phyloP scores from a whole-genome alignment of 1,140 invertebrate species.

The Araneus ventricosus region DNA sequence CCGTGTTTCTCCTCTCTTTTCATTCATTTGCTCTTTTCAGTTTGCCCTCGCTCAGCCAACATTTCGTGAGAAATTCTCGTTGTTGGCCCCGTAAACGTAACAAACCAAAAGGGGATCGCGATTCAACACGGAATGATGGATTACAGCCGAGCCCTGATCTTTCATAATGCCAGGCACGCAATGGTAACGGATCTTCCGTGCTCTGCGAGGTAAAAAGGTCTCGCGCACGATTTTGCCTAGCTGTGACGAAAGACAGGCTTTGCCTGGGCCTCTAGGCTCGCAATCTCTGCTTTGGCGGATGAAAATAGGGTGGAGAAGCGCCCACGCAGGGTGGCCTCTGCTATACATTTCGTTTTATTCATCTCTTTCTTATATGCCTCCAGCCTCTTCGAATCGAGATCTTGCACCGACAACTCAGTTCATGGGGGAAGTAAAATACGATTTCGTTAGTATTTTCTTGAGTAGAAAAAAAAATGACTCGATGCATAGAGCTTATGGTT shows the following conservation, averaged over 20 bases:
- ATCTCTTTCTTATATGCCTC: not conserved
- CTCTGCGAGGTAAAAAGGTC: slow-evolving; percentile 59
- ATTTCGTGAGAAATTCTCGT: slow-evolving; percentile 68
- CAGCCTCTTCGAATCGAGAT: not conserved
- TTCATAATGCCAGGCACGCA: slow-evolving; percentile 73
- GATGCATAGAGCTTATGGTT: no score
- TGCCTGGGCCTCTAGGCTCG: not conserved
- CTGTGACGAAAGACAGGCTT: slow-evolving; percentile 69
- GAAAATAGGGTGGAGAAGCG: slow-evolving; percentile 38
- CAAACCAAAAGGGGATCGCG: slow-evolving; percentile 67
- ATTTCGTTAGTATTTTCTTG: not conserved
- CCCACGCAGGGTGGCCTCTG: slow-evolving; percentile 33
- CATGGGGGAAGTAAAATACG: not conserved
- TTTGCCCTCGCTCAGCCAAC: not conserved
- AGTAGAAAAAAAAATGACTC: not conserved
- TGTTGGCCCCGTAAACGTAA: slow-evolving; percentile 61
- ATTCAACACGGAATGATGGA: slow-evolving; percentile 74
- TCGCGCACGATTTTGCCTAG: slow-evolving; percentile 58
- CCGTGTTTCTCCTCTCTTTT: slow-evolving; percentile 51
- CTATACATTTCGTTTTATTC: slow-evolving; percentile 46
- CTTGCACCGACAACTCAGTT: not conserved
- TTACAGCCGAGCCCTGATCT: slow-evolving; percentile 68
- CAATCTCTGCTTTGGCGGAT: slow-evolving; percentile 21
- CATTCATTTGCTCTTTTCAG: slow-evolving; percentile 31
- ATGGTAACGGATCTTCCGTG: slow-evolving; percentile 74